These are phyloP conservation scores for Malurus alboscapulatus DNA, from an alignment of 2,113 vertebrate genomes.

Conservation along the genomic window DNA sequence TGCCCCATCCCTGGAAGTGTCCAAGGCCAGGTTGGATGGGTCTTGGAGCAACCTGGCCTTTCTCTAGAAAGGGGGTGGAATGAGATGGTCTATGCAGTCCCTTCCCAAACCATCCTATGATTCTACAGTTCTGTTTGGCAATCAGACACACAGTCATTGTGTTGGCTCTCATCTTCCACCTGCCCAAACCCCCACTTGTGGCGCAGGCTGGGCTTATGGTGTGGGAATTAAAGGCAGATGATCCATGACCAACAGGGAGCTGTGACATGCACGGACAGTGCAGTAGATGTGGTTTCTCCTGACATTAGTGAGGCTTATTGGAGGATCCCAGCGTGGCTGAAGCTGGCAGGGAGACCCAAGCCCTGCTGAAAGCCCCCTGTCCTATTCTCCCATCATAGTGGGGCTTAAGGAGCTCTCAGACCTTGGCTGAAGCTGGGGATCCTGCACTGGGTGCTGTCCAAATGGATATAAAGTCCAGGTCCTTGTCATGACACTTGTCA, in stretches of 20 bases:
- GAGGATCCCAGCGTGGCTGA: neutral
- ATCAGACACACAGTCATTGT: rapidly evolving
- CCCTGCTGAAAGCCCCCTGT: neutral
- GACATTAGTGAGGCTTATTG: neutral
- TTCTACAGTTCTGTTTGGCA: neutral
- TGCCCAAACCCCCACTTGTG: neutral
- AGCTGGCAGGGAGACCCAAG: neutral
- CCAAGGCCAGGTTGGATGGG: neutral
- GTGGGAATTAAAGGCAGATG: neutral
- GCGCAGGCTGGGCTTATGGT: neutral
- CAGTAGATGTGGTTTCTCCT: neutral
- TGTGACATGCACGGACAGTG: rapidly evolving
- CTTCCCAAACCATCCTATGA: neutral
- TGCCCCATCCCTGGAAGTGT: neutral
- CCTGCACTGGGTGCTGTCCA: neutral
- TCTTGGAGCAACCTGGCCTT: neutral
- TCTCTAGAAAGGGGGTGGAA: neutral
- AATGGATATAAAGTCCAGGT: neutral
- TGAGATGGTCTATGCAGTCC: neutral
- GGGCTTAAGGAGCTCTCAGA: neutral
- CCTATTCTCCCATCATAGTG: neutral
- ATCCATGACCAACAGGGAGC: neutral
- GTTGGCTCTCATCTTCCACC: neutral
- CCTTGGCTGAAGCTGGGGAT: neutral
- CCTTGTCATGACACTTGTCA: neutral